Conservation (phyloP, 1,140 invertebrate genomes). For the Leptopilina boulardi region DNA sequence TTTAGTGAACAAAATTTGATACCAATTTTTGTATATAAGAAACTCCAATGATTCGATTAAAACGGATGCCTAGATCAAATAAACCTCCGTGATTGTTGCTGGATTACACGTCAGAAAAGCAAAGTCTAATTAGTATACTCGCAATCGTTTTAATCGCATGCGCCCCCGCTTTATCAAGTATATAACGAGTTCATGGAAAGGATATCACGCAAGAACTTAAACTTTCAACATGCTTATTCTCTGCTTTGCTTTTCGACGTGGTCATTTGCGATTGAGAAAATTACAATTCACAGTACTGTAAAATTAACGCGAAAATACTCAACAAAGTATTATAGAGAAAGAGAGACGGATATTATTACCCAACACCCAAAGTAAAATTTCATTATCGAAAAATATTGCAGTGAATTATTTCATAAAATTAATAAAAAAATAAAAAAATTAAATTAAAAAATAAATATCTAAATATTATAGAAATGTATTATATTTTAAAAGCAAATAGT, state of each 20-base stretch:
- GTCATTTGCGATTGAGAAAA: constrained; percentile 45
- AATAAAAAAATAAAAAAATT: too few species aligned
- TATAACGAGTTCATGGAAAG: constrained; percentile 66
- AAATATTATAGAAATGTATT: too few species aligned
- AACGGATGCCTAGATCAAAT: constrained; percentile 39
- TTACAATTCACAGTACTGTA: background rate
- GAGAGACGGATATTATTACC: too few species aligned
- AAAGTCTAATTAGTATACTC: constrained; percentile 67
- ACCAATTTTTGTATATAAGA: too few species aligned
- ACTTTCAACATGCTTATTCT: constrained; percentile 46
- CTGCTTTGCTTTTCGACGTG: constrained; percentile 48
- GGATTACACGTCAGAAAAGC: constrained; percentile 62
- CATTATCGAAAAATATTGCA: too few species aligned
- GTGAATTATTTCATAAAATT: too few species aligned
- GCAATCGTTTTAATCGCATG: constrained; percentile 66
- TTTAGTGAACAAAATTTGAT: too few species aligned
- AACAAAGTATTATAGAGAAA: too few species aligned
- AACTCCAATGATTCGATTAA: constrained; percentile 22
- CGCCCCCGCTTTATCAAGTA: constrained; percentile 64
- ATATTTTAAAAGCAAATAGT: too few species aligned
- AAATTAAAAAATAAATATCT: too few species aligned
- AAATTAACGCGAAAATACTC: background rate
- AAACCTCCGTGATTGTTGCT: constrained; percentile 51
- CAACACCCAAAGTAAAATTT: too few species aligned
- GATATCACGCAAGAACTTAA: constrained; percentile 63